A percentile compares a stretch with the other conserved stretches of the same genome.
Conservation (phyloP, 1,140 invertebrate species). For the Drosophila rufa region DNA sequence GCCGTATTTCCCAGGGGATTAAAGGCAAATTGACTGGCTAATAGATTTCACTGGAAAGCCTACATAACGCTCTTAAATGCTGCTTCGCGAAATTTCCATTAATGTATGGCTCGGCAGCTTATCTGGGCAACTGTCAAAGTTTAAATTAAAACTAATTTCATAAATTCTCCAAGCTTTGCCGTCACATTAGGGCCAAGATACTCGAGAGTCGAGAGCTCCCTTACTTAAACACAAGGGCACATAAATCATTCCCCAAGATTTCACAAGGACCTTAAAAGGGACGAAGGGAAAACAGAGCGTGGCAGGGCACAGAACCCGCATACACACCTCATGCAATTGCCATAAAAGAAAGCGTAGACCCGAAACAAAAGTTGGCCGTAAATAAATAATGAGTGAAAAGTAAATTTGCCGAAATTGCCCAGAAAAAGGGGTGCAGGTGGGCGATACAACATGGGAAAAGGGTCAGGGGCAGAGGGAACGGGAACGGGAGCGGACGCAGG, state of each 20-base stretch:
- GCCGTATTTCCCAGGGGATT: slow-evolving; percentile 12
- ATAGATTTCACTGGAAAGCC: slow-evolving; percentile 25
- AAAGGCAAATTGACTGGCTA: slow-evolving; percentile 9
- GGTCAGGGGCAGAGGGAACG: not conserved
- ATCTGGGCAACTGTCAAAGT: slow-evolving; percentile 39
- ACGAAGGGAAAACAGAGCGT: not conserved
- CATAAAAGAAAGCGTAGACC: slow-evolving; percentile 46
- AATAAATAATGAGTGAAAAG: slow-evolving; percentile 69
- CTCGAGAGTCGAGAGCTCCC: not conserved
- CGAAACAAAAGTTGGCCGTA: slow-evolving; percentile 51
- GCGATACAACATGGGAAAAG: not conserved
- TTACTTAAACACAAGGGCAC: slow-evolving; percentile 22
- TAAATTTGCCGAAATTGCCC: slow-evolving; percentile 52
- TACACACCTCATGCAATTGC: slow-evolving; percentile 50
- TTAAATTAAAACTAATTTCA: slow-evolving; percentile 51
- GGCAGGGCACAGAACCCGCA: slow-evolving; percentile 24
- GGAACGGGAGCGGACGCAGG: not conserved
- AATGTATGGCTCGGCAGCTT: slow-evolving; percentile 23
- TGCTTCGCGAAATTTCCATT: not conserved
- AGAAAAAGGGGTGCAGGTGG: slow-evolving; percentile 11
- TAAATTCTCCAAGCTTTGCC: slow-evolving; percentile 22
- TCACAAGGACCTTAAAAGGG: not conserved
- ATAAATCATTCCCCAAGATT: slow-evolving; percentile 60
- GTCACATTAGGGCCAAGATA: slow-evolving; percentile 14
- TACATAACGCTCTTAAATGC: not conserved